phyloP scores from a whole-genome alignment of 2,888 invertebrate genomes.

The Nudaria mundana region DNA sequence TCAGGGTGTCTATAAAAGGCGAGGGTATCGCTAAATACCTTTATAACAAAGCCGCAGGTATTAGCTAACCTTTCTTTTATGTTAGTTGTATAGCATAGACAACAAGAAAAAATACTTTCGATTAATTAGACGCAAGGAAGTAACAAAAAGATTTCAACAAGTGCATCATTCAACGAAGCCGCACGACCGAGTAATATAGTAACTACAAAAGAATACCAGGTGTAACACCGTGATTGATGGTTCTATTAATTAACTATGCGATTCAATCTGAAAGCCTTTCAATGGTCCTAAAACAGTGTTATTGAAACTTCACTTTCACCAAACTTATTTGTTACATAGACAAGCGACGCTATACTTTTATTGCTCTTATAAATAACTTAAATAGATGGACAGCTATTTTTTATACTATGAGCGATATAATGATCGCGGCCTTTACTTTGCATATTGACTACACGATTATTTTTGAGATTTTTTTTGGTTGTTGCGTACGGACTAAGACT shows the following conservation, averaged over 20 bases:
- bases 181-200: slow-evolving; percentile 43
- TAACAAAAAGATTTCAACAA: slow-evolving; percentile 8
- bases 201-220: slow-evolving; percentile 40
- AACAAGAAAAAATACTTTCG: slow-evolving; percentile 12
- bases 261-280: slow-evolving; percentile 49
- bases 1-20: too few species aligned
- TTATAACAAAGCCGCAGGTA: too few species aligned
- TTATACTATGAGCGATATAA: slow-evolving; percentile 18
- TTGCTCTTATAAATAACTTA: slow-evolving; percentile 56
- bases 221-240: slow-evolving; percentile 60
- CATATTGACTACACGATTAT: too few species aligned
- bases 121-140: slow-evolving; percentile 15
- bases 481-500: too few species aligned
- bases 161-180: slow-evolving; percentile 26
- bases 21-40: too few species aligned
- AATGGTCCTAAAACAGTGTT: slow-evolving; percentile 58
- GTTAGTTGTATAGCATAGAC: too few species aligned
- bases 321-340: slow-evolving; percentile 49
- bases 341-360: slow-evolving; percentile 44
- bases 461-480: too few species aligned
- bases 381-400: slow-evolving; percentile 53
- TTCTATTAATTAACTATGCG: slow-evolving; percentile 66
- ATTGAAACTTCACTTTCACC: slow-evolving; percentile 74
- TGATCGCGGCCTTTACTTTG: slow-evolving; percentile 2
- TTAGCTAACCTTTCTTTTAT: too few species aligned